phyloP scores from a whole-genome alignment of 2,797 vertebrate species.

The Micromesistius poutassou region DNA sequence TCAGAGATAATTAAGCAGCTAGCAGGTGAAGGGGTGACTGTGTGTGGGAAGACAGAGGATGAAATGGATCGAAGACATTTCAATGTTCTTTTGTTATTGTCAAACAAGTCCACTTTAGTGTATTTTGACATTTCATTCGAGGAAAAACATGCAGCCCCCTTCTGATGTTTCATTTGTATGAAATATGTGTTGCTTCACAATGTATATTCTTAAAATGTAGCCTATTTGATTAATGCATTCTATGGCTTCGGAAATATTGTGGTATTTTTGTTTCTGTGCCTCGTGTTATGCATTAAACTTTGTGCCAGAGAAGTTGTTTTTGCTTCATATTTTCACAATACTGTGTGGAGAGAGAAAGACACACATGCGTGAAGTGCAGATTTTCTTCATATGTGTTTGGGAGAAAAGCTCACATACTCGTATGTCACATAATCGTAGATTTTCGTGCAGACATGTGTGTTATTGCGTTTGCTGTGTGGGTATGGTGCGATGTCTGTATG shows the following conservation, averaged over 20 bases:
- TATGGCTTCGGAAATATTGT: too few relatives aligned
- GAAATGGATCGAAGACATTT: constrained; percentile 52
- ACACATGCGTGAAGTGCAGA: not conserved
- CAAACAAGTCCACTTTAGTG: not conserved
- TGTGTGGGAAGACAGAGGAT: constrained; percentile 51
- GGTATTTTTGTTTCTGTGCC: not conserved
- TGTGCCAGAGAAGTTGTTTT: not conserved
- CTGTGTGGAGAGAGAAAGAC: not conserved
- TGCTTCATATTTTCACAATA: not conserved
- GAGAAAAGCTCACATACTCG: not conserved
- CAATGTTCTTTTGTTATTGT: not conserved
- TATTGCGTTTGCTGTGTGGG: not conserved
- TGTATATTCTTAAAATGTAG: too few relatives aligned
- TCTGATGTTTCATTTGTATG: too few relatives aligned
- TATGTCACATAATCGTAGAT: too few relatives aligned
- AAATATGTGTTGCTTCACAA: too few relatives aligned
- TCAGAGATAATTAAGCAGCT: constrained; percentile 54
- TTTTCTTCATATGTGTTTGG: not conserved
- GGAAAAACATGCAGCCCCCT: too few relatives aligned
- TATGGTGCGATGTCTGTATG: not conserved
- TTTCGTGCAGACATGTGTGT: not conserved
- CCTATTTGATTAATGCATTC: not conserved
- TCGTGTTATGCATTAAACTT: not conserved
- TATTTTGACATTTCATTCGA: not conserved
- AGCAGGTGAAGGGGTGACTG: constrained; percentile 56